Evolutionary conservation across 2,797 vertebrate species (phyloP).

Genomic region (Mastacembelus armatus): DNA sequence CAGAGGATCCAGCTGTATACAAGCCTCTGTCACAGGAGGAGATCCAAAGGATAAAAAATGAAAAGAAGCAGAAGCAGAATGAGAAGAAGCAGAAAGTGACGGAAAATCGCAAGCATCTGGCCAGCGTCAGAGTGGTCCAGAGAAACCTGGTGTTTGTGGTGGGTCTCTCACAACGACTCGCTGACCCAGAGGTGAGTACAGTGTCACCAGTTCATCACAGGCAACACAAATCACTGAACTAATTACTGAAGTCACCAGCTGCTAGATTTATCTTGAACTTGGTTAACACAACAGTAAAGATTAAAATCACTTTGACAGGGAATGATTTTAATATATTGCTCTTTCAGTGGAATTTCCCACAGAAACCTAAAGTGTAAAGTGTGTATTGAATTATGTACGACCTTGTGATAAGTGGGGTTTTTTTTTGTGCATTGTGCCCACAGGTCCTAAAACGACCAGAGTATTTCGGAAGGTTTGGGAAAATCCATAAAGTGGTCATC

Average conservation of each 20-base stretch:
- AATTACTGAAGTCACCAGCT: background rate
- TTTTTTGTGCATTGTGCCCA: conserved; percentile 21
- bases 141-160: conserved; percentile 99
- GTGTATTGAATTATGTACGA: background rate
- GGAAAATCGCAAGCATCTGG: conserved; percentile 99
- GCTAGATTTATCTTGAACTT: background rate
- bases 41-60: conserved; percentile 99
- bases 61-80: conserved; percentile 99
- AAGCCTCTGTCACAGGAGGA: conserved; percentile 99
- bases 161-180: conserved; percentile 96
- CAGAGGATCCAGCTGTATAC: conserved; percentile 99
- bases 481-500: conserved; percentile 99
- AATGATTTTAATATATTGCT: conserved; percentile 3
- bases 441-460: conserved; percentile 99
- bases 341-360: background rate
- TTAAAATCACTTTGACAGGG: background rate
- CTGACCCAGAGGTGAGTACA: conserved; percentile 93
- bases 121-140: conserved; percentile 98
- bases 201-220: background rate
- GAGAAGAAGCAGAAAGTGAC: conserved; percentile 99
- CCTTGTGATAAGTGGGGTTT: background rate
- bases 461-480: conserved; percentile 99
- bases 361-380: background rate
- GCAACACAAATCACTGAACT: too few relatives aligned
- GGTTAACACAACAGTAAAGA: background rate